These are phyloP conservation scores for Synergus gifuensis DNA, from an alignment of 2,888 invertebrate genomes.

Conservation along the genomic window DNA sequence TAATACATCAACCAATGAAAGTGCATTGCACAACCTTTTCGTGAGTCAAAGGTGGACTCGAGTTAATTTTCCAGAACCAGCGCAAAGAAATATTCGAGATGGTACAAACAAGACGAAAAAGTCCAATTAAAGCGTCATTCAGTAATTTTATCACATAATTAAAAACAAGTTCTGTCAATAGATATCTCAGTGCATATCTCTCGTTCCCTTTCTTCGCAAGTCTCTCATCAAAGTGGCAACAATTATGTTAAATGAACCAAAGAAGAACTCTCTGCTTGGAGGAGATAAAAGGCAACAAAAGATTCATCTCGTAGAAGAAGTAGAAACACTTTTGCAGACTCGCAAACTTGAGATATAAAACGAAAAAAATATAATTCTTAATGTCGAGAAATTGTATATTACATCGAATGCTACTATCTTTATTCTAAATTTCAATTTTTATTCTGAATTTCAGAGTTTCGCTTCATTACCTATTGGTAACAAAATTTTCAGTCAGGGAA, in stretches of 20 bases:
- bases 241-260: slow-evolving; percentile 25
- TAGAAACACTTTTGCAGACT: background rate
- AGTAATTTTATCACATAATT: slow-evolving; percentile 13
- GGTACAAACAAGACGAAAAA: background rate
- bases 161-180: slow-evolving; percentile 5
- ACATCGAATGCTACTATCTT: background rate
- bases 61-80: background rate
- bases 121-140: slow-evolving; percentile 5
- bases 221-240: slow-evolving; percentile 23
- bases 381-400: slow-evolving; percentile 18
- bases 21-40: background rate
- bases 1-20: background rate
- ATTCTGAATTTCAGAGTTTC: background rate
- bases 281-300: slow-evolving; percentile 41
- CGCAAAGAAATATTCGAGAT: background rate
- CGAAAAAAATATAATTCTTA: background rate
- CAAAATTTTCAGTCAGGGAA: background rate
- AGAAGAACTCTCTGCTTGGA: slow-evolving; percentile 7
- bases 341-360: slow-evolving; percentile 10
- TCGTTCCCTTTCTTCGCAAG: background rate
- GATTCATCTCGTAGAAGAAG: slow-evolving; percentile 7
- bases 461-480: background rate
- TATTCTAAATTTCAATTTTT: background rate
- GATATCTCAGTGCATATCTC: background rate
- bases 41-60: background rate